These are phyloP conservation scores for Scomberomorus guttatus DNA, from an alignment of 2,797 vertebrate species.

Conservation along the genomic window DNA sequence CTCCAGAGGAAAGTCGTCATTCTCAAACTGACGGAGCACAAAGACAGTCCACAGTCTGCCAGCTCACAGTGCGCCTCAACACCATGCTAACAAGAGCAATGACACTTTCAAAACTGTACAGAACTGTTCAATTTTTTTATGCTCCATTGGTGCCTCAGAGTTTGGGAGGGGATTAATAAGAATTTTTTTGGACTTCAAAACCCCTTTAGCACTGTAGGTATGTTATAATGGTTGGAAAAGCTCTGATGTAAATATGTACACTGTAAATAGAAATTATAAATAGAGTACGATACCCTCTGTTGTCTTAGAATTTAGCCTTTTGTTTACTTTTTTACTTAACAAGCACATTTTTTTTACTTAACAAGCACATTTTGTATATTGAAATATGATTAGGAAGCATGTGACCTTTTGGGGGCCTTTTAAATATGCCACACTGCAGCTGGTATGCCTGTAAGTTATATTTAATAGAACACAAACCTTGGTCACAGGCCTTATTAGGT, in stretches of 20 bases:
- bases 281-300: slow-evolving; percentile 21
- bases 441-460: slow-evolving; percentile 52
- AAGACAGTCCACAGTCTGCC: slow-evolving; percentile 57
- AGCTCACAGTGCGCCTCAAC: slow-evolving; percentile 63
- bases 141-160: slow-evolving; percentile 34
- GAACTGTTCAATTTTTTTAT: slow-evolving; percentile 21
- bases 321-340: slow-evolving; percentile 63
- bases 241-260: slow-evolving; percentile 79
- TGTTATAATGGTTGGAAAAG: slow-evolving; percentile 49
- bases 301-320: slow-evolving; percentile 48
- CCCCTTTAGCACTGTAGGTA: slow-evolving; percentile 39
- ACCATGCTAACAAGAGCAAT: slow-evolving; percentile 69
- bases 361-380: slow-evolving; percentile 49
- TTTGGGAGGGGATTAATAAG: not conserved
- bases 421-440: slow-evolving; percentile 28
- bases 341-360: slow-evolving; percentile 50
- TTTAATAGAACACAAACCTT: slow-evolving; percentile 34
- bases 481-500: slow-evolving; percentile 13
- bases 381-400: slow-evolving; percentile 2
- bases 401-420: slow-evolving; percentile 26
- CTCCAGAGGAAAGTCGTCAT: slow-evolving; percentile 86
- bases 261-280: slow-evolving; percentile 81
- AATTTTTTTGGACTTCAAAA: slow-evolving; percentile 41
- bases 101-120: slow-evolving; percentile 37
- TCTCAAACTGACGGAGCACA: slow-evolving; percentile 84